Base-by-base conservation (phyloP, 1,140 invertebrate genomes). In the Camponotus floridanus region DNA sequence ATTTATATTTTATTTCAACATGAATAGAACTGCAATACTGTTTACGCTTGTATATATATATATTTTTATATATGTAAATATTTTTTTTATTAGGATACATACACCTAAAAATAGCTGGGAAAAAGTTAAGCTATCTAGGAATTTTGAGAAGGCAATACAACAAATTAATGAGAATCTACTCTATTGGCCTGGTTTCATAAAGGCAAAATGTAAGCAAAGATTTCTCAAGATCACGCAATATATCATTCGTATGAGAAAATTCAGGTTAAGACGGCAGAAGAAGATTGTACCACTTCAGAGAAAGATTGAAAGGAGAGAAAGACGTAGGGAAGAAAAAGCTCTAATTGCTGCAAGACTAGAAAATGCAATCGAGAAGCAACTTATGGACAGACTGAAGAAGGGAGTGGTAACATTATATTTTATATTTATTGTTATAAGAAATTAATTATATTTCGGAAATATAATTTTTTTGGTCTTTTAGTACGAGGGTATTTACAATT, bases 401-500 rank as follows among this genome's bases (percentile, higher is more conserved):
- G 99, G 99, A 95, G 98, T 98, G 68, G 98, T 98, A 95, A 96
- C 96, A 93, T 85, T n/a, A 73, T 67, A 65, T 65, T 64, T 59
- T 55, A 31, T 57, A 73, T 55, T 33, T 65, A 2, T 55, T 33
- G 39, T 18, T 67, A 15, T 57, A 64, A 39, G 48, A 51, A 11
- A 64, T 83, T 45, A 33, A 5, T 11, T 57, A 61, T 42, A 45
- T 59, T 61, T 33, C 31, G 9, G 4, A 55, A 1, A 15, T 65
- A 68, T 62, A 55, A 45, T 71, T 73, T 85, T 91, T 85, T 90
- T 74, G 1, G 26, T 78, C 88, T 96, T 96, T 80, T 92, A 98
- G 97, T 99, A 99, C 95, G 98, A 98, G 92, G 98, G 99, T 93
- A 98, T 99, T 65, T 99, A 99, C 94, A 99, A 99, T 93, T 99